Evolutionary conservation across 2,888 invertebrate species (phyloP).

Genomic region (Matsumyia berberina): DNA sequence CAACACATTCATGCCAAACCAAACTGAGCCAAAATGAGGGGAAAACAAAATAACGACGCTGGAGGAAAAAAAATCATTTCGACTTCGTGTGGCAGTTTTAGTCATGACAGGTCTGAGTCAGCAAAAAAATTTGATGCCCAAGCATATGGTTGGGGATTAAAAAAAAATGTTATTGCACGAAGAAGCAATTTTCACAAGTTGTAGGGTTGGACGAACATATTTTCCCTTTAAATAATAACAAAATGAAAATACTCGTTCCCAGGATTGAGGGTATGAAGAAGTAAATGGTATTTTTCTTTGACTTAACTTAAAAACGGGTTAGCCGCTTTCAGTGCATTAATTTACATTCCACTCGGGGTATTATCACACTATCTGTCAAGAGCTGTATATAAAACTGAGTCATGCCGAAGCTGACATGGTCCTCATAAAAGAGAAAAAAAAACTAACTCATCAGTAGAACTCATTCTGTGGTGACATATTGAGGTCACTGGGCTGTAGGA

Average conservation of each 20-base stretch:
- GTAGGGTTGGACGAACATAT: not conserved
- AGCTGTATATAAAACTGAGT: too few species aligned
- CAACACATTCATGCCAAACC: constrained; percentile 31
- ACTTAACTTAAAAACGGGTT: too few species aligned
- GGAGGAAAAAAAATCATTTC: constrained; percentile 4
- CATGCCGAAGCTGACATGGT: too few species aligned
- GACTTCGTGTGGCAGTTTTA: constrained; percentile 32
- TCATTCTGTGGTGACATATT: too few species aligned
- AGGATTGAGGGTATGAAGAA: not conserved
- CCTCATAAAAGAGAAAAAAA: too few species aligned
- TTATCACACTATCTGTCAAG: too few species aligned
- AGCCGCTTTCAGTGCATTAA: too few species aligned
- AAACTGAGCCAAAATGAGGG: constrained; percentile 12
- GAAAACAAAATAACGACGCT: constrained; percentile 19
- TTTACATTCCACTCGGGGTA: too few species aligned
- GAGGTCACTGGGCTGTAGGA: too few species aligned
- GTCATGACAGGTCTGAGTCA: constrained; percentile 39
- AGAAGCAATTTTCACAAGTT: not conserved
- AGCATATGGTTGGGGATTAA: not conserved
- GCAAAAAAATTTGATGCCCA: constrained; percentile 21
- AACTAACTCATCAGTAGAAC: too few species aligned
- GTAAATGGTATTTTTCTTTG: too few species aligned
- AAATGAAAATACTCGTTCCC: not conserved
- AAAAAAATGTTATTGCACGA: not conserved
- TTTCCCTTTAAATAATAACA: not conserved